Percentiles rank a stretch among this genome's conserved stretches.
phyloP scores from a whole-genome alignment of 2,113 vertebrate species.

The human region DNA sequence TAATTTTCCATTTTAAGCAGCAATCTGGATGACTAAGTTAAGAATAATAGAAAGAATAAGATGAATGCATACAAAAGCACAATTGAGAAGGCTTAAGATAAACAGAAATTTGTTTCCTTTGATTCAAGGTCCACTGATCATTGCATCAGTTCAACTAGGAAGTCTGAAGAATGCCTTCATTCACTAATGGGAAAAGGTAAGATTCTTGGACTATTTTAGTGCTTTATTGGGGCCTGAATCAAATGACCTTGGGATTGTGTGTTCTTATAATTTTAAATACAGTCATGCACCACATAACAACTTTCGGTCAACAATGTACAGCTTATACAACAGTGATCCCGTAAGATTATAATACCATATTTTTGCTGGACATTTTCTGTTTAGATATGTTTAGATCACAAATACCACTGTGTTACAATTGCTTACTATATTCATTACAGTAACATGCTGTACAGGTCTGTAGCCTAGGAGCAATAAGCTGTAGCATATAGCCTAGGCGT shows the following conservation, averaged over 20 bases:
- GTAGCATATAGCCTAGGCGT: background rate
- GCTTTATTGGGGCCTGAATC: background rate
- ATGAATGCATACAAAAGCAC: slow-evolving; percentile 55
- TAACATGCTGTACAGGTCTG: background rate
- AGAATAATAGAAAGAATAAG: slow-evolving; percentile 71
- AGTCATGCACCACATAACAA: background rate
- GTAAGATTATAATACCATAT: background rate
- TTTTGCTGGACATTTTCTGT: background rate
- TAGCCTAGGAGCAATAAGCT: background rate
- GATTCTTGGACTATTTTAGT: background rate
- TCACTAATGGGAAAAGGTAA: background rate
- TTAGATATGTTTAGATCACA: background rate
- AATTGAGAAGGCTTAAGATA: slow-evolving; percentile 56
- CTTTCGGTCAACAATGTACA: background rate
- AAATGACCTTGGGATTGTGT: background rate
- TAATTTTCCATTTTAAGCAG: slow-evolving; percentile 71
- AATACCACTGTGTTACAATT: background rate
- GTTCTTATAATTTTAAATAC: background rate
- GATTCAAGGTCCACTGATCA: slow-evolving; percentile 67
- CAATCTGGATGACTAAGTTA: slow-evolving; percentile 74
- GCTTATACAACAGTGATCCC: background rate
- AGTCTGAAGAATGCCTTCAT: slow-evolving; percentile 4
- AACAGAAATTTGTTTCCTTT: slow-evolving; percentile 74
- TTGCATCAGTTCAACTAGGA: slow-evolving; percentile 69
- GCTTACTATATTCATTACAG: background rate